A percentile compares a stretch with the other conserved stretches of the same genome.
Conservation (phyloP, 2,797 vertebrate genomes). For the Artibeus lituratus region DNA sequence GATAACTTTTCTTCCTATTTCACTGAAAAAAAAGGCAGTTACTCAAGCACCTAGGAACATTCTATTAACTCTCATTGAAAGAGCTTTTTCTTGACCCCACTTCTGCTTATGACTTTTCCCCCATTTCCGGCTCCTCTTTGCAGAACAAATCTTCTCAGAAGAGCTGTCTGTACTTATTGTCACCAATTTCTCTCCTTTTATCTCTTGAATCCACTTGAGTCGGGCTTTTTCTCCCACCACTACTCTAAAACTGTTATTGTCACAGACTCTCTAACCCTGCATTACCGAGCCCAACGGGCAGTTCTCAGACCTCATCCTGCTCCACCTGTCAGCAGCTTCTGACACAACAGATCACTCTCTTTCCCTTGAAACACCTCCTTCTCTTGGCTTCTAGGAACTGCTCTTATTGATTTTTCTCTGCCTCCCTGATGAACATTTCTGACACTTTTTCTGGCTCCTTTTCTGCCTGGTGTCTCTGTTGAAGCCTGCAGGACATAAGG, state of each 20-base stretch:
- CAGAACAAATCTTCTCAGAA: neutral
- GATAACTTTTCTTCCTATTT: neutral
- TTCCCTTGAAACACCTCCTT: neutral
- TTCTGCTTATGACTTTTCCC: neutral
- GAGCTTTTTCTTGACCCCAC: neutral
- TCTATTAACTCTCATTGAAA: neutral
- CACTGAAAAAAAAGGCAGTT: neutral
- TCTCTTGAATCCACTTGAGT: neutral
- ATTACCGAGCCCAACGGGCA: neutral
- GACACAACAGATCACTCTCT: neutral
- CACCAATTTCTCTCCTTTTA: neutral
- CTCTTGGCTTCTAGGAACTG: neutral
- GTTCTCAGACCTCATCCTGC: neutral
- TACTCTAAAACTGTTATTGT: neutral
- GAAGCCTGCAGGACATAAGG: neutral
- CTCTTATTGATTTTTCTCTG: neutral
- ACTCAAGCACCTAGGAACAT: neutral
- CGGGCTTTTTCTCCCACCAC: neutral
- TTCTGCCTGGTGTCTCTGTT: neutral
- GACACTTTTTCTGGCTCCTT: neutral
- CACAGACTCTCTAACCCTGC: neutral
- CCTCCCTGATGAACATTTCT: neutral
- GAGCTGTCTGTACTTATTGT: neutral
- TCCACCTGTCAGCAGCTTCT: neutral
- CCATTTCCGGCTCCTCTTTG: neutral